A percentile compares a stretch with the other conserved stretches of the same genome.
Evolutionary conservation across 2,888 invertebrate species (phyloP).

Genomic region (Netelia fuscicornis): DNA sequence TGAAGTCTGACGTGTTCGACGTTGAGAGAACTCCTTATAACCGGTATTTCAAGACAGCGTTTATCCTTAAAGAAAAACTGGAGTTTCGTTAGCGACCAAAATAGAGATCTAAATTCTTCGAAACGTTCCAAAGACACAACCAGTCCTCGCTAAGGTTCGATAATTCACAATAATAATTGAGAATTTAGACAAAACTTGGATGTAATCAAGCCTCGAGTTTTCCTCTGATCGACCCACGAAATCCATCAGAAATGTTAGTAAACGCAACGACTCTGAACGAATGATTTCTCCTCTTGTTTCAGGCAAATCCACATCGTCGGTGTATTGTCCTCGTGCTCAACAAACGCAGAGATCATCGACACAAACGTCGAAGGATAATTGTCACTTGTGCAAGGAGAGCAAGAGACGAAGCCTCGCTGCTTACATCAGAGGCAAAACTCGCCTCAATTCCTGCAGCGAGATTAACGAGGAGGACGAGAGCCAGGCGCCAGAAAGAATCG

Average conservation of each 20-base stretch:
- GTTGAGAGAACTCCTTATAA: too few relatives aligned
- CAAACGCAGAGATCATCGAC: conserved; percentile 74
- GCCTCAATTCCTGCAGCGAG: conserved; percentile 85
- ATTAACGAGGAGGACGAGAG: conserved; percentile 86
- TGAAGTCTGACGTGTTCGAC: too few relatives aligned
- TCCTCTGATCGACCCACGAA: too few relatives aligned
- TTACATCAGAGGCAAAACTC: conserved; percentile 86
- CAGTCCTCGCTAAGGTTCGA: too few relatives aligned
- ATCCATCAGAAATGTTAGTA: not conserved
- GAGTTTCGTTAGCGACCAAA: too few relatives aligned
- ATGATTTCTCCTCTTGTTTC: conserved; percentile 47
- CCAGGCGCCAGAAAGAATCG: conserved; percentile 26
- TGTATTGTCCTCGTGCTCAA: conserved; percentile 73
- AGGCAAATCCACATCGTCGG: conserved; percentile 73
- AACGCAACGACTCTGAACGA: not conserved
- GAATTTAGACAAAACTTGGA: too few relatives aligned
- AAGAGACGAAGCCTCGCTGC: conserved; percentile 86
- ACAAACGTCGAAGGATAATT: conserved; percentile 82
- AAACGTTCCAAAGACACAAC: too few relatives aligned
- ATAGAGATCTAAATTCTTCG: too few relatives aligned
- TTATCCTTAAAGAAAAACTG: too few relatives aligned
- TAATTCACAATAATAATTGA: too few relatives aligned
- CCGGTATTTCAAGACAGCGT: too few relatives aligned
- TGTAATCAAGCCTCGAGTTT: too few relatives aligned
- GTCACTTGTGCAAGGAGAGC: conserved; percentile 86